Evolutionary conservation across 2,888 invertebrate species (phyloP), one percentile per base, ranked within the genome.

Genomic region (Drosophila helvetica): DNA sequence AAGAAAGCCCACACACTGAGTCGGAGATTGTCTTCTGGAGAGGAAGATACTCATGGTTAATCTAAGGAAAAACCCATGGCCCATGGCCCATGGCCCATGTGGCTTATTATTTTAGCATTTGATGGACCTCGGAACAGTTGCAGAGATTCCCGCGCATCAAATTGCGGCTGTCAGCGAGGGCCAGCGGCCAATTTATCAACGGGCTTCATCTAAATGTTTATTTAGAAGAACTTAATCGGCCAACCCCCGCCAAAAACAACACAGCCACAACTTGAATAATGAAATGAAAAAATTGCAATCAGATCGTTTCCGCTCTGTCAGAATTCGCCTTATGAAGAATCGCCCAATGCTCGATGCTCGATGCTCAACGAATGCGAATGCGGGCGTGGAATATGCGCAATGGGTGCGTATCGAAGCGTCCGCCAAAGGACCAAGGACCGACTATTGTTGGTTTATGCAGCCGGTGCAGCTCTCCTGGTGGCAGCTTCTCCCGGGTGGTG

Each of bases 361-460:
- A 38, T n/a, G 38, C 38, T n/a, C 15, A n/a, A 2, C 38, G 62
- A 54, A 52, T 52, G 60, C 55, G 51, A 75, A 82, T 82, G 83
- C 74, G 83, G 77, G 87, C 80, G 77, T 77, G 78, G 88, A 85
- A 85, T 89, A 77, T 88, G 66, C 79, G 85, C 90, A 90, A 90
- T 90, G 86, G 84, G 89, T 83, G 88, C 87, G 79, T 84, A 60
- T 66, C 79, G 73, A 77, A 84, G 63, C 69, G 68, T 46, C 45
- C 67, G 73, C 46, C 50, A 56, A 71, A 47, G 27, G 56, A 73
- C 73, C 73, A 62, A 61, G 42, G 83, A 90, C 90, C 91, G 89
- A 90, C 89, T 82, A 84, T 88, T 88, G 90, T 91, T 86, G 90
- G 89, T 91, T 83, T 83, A 78, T 69, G 74, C 86, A 83, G 83